Base-by-base conservation (phyloP, 2,113 vertebrate species). In the Ceyx margarethae region DNA sequence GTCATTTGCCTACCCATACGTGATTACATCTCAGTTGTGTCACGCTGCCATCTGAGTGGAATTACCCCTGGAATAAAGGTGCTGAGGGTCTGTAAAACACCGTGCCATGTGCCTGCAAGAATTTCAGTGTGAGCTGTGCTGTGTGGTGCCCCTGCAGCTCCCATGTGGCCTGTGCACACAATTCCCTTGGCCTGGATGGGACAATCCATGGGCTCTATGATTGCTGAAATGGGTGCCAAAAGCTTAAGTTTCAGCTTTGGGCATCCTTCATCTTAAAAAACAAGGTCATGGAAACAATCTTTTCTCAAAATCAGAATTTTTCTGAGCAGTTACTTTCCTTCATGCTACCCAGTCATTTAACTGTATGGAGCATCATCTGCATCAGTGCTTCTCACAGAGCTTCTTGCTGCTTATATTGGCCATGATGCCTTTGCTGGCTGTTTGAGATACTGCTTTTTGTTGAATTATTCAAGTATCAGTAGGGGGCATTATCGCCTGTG, bases 401-500 rank as follows among this genome's bases (percentile, higher is more conserved):
- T 43, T 79, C 69, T 43, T 33, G 57, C 25, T 81, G 68, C 25
- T 68, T 31, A 5, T 51, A 23, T 35, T 5, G 6, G 33, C 40
- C 60, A 53, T 9, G 3, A 37, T 71, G 35, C 61, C 23, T 74
- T n/a, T 56, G 22, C 28, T 4, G 6, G 11, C 57, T 77, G 20
- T 71, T 53, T 61, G 81, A 92, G 81, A 71, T 35, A 15, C 16
- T 4, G 4, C 54, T 68, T 84, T 81, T 37, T 11, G 18, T 74
- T 26, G 69, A 90, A 62, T 28, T 56, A 29, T 40, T 83, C 61
- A 74, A 18, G 8, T 37, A 81, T 89, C 94, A 91, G 91, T 53
- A 95, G 93, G 87, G 93, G 94, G 85, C 93, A 91, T 95, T 78
- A 81, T 89, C 91, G 89, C 54, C 87, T 85, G 72, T 75, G 50